A percentile compares a stretch with the other conserved stretches of the same genome.
Evolutionary conservation across 2,888 invertebrate species (phyloP).

Genomic region (Ellobium chinense): DNA sequence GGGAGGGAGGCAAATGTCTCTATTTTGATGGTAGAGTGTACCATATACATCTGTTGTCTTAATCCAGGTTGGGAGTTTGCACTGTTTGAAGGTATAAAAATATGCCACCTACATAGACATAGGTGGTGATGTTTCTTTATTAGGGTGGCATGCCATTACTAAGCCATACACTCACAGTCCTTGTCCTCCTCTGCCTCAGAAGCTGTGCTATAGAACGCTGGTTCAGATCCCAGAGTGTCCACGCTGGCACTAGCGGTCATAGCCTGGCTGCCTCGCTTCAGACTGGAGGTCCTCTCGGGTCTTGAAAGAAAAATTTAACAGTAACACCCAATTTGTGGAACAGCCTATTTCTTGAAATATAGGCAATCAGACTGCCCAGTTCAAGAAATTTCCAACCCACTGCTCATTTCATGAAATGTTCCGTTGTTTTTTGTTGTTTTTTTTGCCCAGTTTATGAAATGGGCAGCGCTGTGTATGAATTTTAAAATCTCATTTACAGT

Average conservation of each 20-base stretch:
- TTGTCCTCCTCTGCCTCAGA: conserved; percentile 18
- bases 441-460: too few species aligned
- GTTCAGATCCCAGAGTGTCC: conserved; percentile 16
- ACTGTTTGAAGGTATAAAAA: neutral
- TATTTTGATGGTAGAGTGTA: too few species aligned
- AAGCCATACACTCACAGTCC: neutral
- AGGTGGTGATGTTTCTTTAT: neutral
- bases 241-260: neutral
- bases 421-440: too few species aligned
- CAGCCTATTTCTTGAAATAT: too few species aligned
- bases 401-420: too few species aligned
- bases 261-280: neutral
- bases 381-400: too few species aligned
- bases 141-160: neutral
- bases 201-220: conserved; percentile 29
- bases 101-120: neutral
- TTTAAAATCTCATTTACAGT: too few species aligned
- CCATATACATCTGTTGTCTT: neutral
- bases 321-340: too few species aligned
- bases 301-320: too few species aligned
- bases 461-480: too few species aligned
- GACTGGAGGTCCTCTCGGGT: neutral
- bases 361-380: too few species aligned
- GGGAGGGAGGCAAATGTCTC: too few species aligned
- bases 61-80: neutral